Percentiles rank a stretch among this genome's conserved stretches.
phyloP scores from a whole-genome alignment of 2,797 vertebrate genomes.

The Mormyrus proboscirostris region DNA sequence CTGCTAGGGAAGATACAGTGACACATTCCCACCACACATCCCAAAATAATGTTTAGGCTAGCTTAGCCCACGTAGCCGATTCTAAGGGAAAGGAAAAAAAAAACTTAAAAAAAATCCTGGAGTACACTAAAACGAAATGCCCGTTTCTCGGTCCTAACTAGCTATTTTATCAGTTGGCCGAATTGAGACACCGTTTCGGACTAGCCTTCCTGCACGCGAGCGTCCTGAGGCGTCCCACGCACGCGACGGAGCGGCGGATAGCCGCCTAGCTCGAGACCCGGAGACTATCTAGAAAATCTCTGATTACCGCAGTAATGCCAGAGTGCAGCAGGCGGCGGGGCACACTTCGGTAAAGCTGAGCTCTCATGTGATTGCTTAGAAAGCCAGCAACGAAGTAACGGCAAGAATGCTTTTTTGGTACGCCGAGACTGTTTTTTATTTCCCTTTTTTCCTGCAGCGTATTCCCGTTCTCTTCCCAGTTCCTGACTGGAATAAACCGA shows the following conservation, averaged over 20 bases:
- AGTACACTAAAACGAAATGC: neutral
- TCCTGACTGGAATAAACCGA: slow-evolving; percentile 14
- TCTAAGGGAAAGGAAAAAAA: neutral
- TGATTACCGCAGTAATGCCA: slow-evolving; percentile 25
- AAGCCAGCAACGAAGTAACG: neutral
- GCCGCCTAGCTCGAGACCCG: neutral
- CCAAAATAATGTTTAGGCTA: neutral
- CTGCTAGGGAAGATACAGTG: neutral
- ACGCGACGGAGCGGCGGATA: neutral
- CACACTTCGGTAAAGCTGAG: slow-evolving; percentile 16
- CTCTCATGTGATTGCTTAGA: slow-evolving; percentile 27
- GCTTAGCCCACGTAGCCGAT: neutral
- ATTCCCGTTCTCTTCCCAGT: slow-evolving; percentile 8
- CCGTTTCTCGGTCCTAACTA: neutral
- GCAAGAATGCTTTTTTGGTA: neutral
- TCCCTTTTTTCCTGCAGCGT: slow-evolving; percentile 5
- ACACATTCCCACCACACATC: slow-evolving; percentile 10
- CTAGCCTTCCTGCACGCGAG: neutral
- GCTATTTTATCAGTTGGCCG: neutral
- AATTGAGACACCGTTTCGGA: neutral
- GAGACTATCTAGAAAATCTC: neutral
- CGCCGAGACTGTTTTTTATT: neutral
- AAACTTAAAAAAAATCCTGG: neutral
- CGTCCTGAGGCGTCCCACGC: slow-evolving; percentile 2
- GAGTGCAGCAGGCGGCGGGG: slow-evolving; percentile 12